phyloP scores from a whole-genome alignment of 1,140 invertebrate species.

The Rhagoletis pomonella region DNA sequence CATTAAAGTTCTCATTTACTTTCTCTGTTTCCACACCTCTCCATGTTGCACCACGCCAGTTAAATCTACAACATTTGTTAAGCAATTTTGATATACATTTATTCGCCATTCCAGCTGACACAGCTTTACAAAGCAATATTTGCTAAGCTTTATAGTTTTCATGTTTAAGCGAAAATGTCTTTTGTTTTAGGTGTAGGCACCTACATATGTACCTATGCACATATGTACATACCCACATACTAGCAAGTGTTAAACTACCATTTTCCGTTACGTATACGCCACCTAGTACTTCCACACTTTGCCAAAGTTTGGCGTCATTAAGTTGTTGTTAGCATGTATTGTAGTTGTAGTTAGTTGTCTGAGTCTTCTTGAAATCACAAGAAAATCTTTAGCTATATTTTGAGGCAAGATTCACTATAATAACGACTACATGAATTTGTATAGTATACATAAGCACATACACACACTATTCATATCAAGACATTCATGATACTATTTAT shows the following conservation, averaged over 20 bases:
- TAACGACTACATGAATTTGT: neutral
- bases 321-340: neutral
- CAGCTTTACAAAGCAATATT: conserved; percentile 4
- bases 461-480: neutral
- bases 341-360: conserved; percentile 12
- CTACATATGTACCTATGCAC: too few relatives aligned
- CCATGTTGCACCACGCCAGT: too few relatives aligned
- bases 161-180: neutral
- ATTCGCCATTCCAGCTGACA: conserved; percentile 10
- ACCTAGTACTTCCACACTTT: neutral
- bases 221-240: neutral
- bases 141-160: neutral
- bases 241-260: too few relatives aligned
- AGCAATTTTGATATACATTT: neutral
- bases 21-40: too few relatives aligned
- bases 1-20: too few relatives aligned
- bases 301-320: neutral
- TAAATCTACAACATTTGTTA: neutral
- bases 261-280: conserved; percentile 22
- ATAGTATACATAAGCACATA: neutral
- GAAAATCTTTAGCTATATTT: conserved; percentile 15
- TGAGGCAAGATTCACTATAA: neutral
- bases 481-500: neutral
- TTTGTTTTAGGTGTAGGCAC: too few relatives aligned
- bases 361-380: conserved; percentile 17